phyloP scores from a whole-genome alignment of 2,797 vertebrate genomes.

The Otus scops region DNA sequence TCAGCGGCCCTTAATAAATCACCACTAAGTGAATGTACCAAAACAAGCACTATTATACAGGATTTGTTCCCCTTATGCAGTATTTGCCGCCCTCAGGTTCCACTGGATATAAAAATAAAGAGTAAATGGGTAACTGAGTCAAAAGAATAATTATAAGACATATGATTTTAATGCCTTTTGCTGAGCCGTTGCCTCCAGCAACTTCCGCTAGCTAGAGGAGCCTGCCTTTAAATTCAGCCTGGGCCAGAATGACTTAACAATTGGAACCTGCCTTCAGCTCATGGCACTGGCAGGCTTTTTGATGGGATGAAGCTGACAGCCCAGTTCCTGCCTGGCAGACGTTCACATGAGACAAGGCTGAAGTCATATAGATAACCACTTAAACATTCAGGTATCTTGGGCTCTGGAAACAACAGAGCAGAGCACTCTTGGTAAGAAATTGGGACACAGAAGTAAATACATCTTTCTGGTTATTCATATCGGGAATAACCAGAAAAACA shows the following conservation, averaged over 20 bases:
- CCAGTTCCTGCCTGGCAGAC: constrained; percentile 74
- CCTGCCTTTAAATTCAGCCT: constrained; percentile 77
- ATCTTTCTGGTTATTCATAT: background rate
- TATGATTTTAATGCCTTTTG: constrained; percentile 68
- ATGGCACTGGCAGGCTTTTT: constrained; percentile 70
- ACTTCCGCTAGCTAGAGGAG: constrained; percentile 64
- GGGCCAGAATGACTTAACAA: constrained; percentile 75
- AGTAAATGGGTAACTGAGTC: constrained; percentile 63
- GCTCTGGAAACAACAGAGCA: background rate
- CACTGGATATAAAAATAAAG: constrained; percentile 68
- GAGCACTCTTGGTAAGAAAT: constrained; percentile 13
- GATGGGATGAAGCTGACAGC: constrained; percentile 70
- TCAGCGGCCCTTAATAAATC: constrained; percentile 83
- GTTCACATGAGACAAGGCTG: constrained; percentile 50
- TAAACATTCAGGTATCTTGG: constrained; percentile 67
- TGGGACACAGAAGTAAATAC: constrained; percentile 2
- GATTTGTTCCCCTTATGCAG: constrained; percentile 66
- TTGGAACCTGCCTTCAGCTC: constrained; percentile 73
- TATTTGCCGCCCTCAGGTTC: constrained; percentile 62
- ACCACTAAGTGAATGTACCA: constrained; percentile 76
- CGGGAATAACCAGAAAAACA: background rate
- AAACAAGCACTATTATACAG: constrained; percentile 75
- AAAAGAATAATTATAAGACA: constrained; percentile 69
- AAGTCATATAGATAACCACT: constrained; percentile 62
- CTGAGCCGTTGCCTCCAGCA: constrained; percentile 63